These are phyloP conservation scores for Anguilla obscura DNA, from an alignment of 2,797 vertebrate species.

Conservation along the genomic window DNA sequence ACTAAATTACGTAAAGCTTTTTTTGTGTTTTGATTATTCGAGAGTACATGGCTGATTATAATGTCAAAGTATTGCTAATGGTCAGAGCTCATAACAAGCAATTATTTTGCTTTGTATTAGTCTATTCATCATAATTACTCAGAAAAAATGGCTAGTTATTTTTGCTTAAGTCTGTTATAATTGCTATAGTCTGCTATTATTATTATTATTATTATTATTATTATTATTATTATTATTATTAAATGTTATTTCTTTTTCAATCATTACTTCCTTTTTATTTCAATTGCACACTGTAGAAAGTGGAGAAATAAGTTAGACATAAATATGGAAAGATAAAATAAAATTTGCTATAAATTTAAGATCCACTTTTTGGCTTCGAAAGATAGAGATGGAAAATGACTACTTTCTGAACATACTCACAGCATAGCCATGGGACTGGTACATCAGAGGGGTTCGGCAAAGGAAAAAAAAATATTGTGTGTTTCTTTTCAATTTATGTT, in stretches of 20 bases:
- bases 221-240: too few species aligned
- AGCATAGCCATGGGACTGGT: not conserved
- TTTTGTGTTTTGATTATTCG: not conserved
- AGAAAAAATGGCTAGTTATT: not conserved
- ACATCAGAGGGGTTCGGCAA: not conserved
- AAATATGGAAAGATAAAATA: not conserved
- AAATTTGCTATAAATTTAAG: not conserved
- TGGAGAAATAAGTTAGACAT: not conserved
- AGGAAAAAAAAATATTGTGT: not conserved
- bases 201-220: not conserved
- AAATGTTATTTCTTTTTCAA: not conserved
- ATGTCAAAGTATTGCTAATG: conserved; percentile 25
- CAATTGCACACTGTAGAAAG: not conserved
- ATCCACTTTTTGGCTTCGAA: not conserved
- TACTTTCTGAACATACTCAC: not conserved
- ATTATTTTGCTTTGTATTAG: conserved; percentile 21
- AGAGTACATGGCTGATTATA: not conserved
- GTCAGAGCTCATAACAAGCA: not conserved
- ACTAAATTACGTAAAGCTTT: not conserved
- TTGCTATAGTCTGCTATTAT: not conserved
- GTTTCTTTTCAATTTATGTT: not conserved
- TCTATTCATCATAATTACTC: not conserved
- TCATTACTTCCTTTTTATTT: not conserved
- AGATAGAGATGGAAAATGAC: not conserved
- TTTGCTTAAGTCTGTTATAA: not conserved